phyloP scores from a whole-genome alignment of 1,140 invertebrate species.

The Zeugodacus cucurbitae region DNA sequence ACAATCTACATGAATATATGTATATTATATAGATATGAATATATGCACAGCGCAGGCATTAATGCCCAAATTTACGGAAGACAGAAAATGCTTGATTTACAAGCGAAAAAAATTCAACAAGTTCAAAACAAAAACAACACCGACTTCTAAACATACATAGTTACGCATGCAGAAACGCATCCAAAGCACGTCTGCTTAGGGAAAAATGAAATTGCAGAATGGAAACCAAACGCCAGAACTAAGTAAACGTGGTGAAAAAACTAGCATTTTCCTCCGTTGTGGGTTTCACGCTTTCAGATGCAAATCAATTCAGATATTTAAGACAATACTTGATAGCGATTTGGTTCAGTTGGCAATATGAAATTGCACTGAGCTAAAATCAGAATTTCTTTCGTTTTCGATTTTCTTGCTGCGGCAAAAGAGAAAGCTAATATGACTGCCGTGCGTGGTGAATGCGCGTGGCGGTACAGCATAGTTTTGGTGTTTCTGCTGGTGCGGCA shows the following conservation, averaged over 20 bases:
- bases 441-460: neutral
- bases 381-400: neutral
- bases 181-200: neutral
- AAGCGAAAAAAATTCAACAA: neutral
- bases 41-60: neutral
- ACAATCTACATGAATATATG: neutral
- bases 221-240: neutral
- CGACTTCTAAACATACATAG: neutral
- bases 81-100: neutral
- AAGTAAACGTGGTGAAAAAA: neutral
- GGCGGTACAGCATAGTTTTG: neutral
- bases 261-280: neutral
- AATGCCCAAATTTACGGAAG: conserved; percentile 18
- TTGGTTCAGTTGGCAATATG: conserved; percentile 15
- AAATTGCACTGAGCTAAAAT: conserved; percentile 21
- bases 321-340: conserved; percentile 1
- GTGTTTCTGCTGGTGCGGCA: neutral
- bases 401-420: neutral
- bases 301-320: conserved; percentile 8
- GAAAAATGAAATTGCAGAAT: neutral
- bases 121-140: neutral
- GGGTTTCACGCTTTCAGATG: neutral
- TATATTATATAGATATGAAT: neutral
- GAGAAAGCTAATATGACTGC: conserved; percentile 29
- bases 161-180: neutral